phyloP scores from a whole-genome alignment of 2,113 vertebrate species.

The Zosterops borbonicus region DNA sequence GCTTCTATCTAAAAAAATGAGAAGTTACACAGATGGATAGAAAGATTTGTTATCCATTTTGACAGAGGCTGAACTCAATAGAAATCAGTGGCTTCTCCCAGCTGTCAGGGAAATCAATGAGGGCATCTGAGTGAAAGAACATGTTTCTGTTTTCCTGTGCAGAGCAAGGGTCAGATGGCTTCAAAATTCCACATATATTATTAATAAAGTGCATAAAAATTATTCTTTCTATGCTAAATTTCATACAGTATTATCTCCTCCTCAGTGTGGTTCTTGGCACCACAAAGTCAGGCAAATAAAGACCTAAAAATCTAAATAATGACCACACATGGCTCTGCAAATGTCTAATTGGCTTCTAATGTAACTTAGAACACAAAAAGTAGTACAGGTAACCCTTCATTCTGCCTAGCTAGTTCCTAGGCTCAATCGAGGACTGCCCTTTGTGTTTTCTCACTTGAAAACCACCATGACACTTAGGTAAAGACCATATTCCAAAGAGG shows the following conservation, averaged over 20 bases:
- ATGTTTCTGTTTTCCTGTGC: neutral
- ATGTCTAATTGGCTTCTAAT: neutral
- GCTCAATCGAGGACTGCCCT: fast-evolving
- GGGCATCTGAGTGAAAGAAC: neutral
- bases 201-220: neutral
- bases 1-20: neutral
- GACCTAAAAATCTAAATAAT: neutral
- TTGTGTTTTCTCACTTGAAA: neutral
- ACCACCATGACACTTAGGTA: neutral
- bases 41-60: neutral
- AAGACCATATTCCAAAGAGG: neutral
- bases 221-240: conserved; percentile 16
- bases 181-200: neutral
- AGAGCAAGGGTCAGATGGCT: neutral
- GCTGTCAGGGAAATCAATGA: neutral
- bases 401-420: neutral
- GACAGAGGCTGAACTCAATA: neutral
- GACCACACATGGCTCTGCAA: neutral
- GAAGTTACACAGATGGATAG: neutral
- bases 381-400: neutral
- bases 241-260: neutral
- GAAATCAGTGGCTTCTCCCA: neutral
- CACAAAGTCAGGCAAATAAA: neutral
- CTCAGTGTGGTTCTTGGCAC: neutral
- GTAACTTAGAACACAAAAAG: neutral